Conservation (phyloP, 2,797 vertebrate species). For the Chelon labrosus region DNA sequence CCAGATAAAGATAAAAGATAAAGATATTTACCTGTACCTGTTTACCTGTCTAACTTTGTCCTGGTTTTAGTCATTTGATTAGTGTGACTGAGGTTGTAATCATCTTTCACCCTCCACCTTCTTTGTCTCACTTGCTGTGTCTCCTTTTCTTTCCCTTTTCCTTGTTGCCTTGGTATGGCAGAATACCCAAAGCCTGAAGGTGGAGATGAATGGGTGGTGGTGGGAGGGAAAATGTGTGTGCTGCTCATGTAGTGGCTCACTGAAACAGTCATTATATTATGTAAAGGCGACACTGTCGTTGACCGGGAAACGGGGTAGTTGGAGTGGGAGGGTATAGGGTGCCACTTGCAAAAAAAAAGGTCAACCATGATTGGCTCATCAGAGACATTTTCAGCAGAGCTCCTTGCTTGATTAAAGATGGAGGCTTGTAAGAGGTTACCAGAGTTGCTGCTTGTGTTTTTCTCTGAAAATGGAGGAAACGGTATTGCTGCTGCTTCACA, state of each 20-base stretch:
- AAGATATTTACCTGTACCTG: too few species aligned
- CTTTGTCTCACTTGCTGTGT: conserved; percentile 39
- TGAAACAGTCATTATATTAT: conserved; percentile 86
- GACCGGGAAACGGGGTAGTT: conserved; percentile 16
- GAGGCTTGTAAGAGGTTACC: conserved; percentile 62
- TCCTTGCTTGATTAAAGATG: conserved; percentile 72
- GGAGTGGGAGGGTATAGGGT: conserved; percentile 30
- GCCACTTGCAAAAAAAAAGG: conserved; percentile 46
- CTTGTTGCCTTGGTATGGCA: conserved; percentile 79
- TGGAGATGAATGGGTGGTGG: conserved; percentile 56
- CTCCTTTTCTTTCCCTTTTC: conserved; percentile 64
- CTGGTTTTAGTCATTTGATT: not conserved
- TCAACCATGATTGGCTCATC: conserved; percentile 73
- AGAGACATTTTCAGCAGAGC: conserved; percentile 68
- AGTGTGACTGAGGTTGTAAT: not conserved
- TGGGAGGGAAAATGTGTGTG: conserved; percentile 29
- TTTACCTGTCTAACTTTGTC: conserved; percentile 2
- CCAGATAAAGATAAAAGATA: too few species aligned
- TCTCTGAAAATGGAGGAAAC: conserved; percentile 69
- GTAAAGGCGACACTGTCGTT: conserved; percentile 73
- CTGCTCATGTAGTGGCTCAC: conserved; percentile 80
- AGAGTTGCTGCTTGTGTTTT: conserved; percentile 57
- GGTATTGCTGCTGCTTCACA: conserved; percentile 58
- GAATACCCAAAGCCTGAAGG: conserved; percentile 79
- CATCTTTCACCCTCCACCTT: conserved; percentile 14